These are phyloP conservation scores for Drosophila yakuba DNA, from an alignment of 1,140 invertebrate genomes.

Conservation along the genomic window DNA sequence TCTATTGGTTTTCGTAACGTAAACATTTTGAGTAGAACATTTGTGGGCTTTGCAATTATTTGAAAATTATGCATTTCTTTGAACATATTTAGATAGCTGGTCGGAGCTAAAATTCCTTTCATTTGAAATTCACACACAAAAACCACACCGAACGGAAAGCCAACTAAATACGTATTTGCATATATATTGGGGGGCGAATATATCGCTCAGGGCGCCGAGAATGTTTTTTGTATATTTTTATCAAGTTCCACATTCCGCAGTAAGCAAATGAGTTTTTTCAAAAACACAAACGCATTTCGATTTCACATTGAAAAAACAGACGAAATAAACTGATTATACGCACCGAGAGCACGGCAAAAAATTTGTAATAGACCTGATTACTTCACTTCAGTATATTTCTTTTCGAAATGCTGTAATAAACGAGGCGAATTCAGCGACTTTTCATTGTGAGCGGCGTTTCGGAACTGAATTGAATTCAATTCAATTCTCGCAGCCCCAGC, in stretches of 20 bases:
- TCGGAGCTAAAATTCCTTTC: constrained; percentile 34
- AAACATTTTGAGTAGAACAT: background rate
- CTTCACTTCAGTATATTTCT: constrained; percentile 12
- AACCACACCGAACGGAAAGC: constrained; percentile 23
- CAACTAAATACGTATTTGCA: constrained; percentile 43
- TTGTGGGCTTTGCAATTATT: constrained; percentile 24
- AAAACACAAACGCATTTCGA: constrained; percentile 41
- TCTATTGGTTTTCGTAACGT: background rate
- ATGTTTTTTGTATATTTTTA: constrained; percentile 61
- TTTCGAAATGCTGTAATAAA: constrained; percentile 24
- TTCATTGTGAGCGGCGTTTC: constrained; percentile 62
- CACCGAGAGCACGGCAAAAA: constrained; percentile 50
- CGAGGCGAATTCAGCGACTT: constrained; percentile 49
- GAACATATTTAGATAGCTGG: constrained; percentile 36
- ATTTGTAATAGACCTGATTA: constrained; percentile 38
- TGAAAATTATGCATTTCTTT: constrained; percentile 33
- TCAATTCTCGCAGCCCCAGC: constrained; percentile 53
- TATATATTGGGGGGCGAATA: constrained; percentile 35
- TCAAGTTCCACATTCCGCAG: constrained; percentile 59
- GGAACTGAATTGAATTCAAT: constrained; percentile 65
- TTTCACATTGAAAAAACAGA: constrained; percentile 27
- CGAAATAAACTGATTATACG: constrained; percentile 42
- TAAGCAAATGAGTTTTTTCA: constrained; percentile 33
- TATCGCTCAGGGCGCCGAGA: constrained; percentile 14
- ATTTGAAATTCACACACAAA: constrained; percentile 46